Base-by-base conservation (phyloP, 2,888 invertebrate species). In the Tenthredo scrophulariae region DNA sequence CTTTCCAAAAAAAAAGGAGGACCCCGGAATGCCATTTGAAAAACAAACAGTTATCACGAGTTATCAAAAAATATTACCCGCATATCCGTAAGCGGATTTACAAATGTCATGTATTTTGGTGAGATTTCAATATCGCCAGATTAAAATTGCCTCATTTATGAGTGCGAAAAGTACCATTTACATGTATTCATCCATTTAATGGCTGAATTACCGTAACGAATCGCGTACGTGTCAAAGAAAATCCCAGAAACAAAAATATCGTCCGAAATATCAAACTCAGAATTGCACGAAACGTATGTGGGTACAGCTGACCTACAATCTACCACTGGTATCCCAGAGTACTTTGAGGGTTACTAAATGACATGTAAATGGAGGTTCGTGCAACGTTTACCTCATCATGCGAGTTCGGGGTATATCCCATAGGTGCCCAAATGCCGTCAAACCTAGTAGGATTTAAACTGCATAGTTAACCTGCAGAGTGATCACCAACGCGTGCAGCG, bases 331-430 rank as follows among this genome's bases (percentile, higher is more conserved):
- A 77, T 22, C 29, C 77, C 79, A 22, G n/a, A 80, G 79, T 62
- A 62, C 79, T 80, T 80, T 80, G 79, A 80, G 79, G 79, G 58
- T 62, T 58, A 40, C 37, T 40, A 58, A 80, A 80, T 80, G 79
- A 62, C 37, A 80, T 80, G 79, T 58, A 58, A 80, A 80, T 80
- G 58, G 40, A 80, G 79, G 58, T 62, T 80, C 58, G 79, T 62
- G 62, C 79, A 58, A 62, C 79, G 62, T 80, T 80, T 80, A 80
- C 79, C 62, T 58, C 58, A 80, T 80, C 79, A 80, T 22, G 62
- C n/a, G 46, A 77, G 77, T 62, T 7, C 37, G 15, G 29, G 40
- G 40, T 62, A 62, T 80, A 62, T 80, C 62, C 37, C 79, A 80
- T 40, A 29, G 62, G 37, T 40, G 40, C 22, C 58, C 37, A 62